Evolutionary conservation across 2,113 vertebrate species (phyloP), one percentile per base, ranked within the genome.

Genomic region (Aspiorhynchus laticeps): DNA sequence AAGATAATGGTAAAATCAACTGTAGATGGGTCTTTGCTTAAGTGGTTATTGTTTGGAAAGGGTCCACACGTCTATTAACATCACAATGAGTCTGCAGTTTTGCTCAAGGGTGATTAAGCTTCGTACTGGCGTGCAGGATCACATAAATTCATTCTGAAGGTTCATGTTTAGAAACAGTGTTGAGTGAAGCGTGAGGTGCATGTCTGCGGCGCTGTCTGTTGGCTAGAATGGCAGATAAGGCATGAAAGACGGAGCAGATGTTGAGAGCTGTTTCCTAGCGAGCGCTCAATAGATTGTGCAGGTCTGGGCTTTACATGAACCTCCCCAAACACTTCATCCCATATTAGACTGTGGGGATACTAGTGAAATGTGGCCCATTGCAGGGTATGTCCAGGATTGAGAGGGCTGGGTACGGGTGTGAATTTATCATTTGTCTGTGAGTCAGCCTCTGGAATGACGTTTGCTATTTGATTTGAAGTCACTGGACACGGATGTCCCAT

Each of bases 171-270:
- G 69, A 51, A 53, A 69, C 19, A n/a, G 76, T 33, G 76, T 48
- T 43, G 63, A 83, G 80, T 83, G 65, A 75, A 26, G 14, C 11
- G 17, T 31, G 56, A 83, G 63, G 43, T 89, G 82, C 77, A 85
- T 79, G 86, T 75, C 67, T 85, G 86, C 12, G 0, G 73, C 3
- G 74, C 90, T 31, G 61, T 74, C 71, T 77, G 80, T 53, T 87
- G 87, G 59, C 43, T 82, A 48, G 33, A 41, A 75, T 88, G 89
- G 86, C 79, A 86, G 78, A 14, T 75, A 89, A 17, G 43, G 86
- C 87, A 86, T 93, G 92, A 94, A 93, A 92, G 94, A 91, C 90
- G 85, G 86, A 94, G 91, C 94, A 95, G 94, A 94, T 95, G 94
- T 94, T 91, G 83, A 79, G 73, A 87, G 88, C 90, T 92, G 91